Percentiles rank a stretch among this genome's conserved stretches.
These are phyloP conservation scores for Galeopsomyia nigrocyanea DNA, from an alignment of 2,888 invertebrate species.

Conservation along the genomic window DNA sequence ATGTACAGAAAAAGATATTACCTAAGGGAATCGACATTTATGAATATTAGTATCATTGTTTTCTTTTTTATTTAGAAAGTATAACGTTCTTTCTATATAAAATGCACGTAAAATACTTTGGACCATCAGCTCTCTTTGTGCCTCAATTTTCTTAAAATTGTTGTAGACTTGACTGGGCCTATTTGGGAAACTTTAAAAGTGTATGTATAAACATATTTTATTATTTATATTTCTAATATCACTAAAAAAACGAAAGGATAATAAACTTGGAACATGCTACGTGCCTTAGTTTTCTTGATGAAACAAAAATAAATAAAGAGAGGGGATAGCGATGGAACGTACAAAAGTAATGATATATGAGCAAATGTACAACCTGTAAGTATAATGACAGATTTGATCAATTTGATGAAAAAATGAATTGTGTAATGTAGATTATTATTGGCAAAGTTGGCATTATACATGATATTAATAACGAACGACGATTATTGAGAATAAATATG, in stretches of 20 bases:
- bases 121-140: conserved; percentile 40
- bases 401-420: no score
- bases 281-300: conserved; percentile 64
- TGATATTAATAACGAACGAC: no score
- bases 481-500: no score
- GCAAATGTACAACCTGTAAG: no score
- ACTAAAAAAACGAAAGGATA: conserved; percentile 16
- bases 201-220: conserved; percentile 25
- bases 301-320: conserved; percentile 40
- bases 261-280: conserved; percentile 61
- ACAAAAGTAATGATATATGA: no score
- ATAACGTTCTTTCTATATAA: conserved; percentile 20
- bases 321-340: not conserved
- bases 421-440: no score
- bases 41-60: conserved; percentile 59
- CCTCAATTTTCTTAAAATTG: conserved; percentile 29
- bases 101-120: conserved; percentile 26
- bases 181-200: conserved; percentile 9
- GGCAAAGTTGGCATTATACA: no score
- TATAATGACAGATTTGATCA: no score
- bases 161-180: conserved; percentile 23
- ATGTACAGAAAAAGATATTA: conserved; percentile 67
- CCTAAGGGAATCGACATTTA: conserved; percentile 58
- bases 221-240: conserved; percentile 28
- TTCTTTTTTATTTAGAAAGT: conserved; percentile 32